Percentiles rank a stretch among this genome's conserved stretches.
phyloP scores from a whole-genome alignment of 2,888 invertebrate species.

The Drosophila affinis region DNA sequence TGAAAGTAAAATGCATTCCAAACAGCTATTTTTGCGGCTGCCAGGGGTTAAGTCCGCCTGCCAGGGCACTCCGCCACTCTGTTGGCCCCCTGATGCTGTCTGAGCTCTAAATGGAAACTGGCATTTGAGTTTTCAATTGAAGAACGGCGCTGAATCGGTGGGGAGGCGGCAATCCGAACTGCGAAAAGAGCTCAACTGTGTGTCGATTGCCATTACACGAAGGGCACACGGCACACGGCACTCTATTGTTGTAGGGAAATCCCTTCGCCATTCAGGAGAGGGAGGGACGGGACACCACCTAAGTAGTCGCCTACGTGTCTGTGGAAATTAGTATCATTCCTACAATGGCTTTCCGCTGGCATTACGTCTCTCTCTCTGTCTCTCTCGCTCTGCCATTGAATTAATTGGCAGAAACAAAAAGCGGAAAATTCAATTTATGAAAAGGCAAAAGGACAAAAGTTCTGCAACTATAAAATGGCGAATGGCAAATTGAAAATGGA shows the following conservation, averaged over 20 bases:
- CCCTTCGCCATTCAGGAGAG: neutral
- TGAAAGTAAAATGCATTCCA: slow-evolving; percentile 54
- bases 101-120: slow-evolving; percentile 42
- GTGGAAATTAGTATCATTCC: slow-evolving; percentile 67
- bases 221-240: slow-evolving; percentile 12
- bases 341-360: slow-evolving; percentile 23
- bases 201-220: slow-evolving; percentile 46
- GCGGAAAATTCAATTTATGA: slow-evolving; percentile 63
- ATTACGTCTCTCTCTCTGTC: too few species aligned
- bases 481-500: neutral
- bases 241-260: slow-evolving; percentile 28
- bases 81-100: slow-evolving; percentile 1
- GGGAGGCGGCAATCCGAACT: slow-evolving; percentile 27
- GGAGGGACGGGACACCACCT: slow-evolving; percentile 13
- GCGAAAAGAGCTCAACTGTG: slow-evolving; percentile 40
- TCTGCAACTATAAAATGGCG: slow-evolving; percentile 18
- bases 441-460: slow-evolving; percentile 31
- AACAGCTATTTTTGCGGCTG: slow-evolving; percentile 56
- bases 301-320: slow-evolving; percentile 42
- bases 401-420: slow-evolving; percentile 53
- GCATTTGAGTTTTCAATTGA: slow-evolving; percentile 70
- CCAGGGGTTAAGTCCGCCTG: slow-evolving; percentile 45
- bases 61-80: neutral
- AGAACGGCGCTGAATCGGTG: slow-evolving; percentile 18
- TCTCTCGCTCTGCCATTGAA: slow-evolving; percentile 28